Conservation (phyloP, 2,888 invertebrate genomes). For the Isotomurus palustris region DNA sequence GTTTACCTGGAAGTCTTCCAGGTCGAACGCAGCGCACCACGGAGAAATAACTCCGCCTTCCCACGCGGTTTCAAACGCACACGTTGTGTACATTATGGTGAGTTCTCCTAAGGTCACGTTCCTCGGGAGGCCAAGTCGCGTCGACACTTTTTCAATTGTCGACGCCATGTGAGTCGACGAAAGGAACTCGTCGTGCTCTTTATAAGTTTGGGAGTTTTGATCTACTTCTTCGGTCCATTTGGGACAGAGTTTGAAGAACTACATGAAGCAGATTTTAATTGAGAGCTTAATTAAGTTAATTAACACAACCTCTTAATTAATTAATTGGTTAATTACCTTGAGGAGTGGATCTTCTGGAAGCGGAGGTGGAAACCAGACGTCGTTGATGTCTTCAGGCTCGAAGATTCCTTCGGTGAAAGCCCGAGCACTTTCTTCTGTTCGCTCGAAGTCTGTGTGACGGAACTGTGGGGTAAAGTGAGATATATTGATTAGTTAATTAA, state of each 20-base stretch:
- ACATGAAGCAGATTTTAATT: conserved; percentile 49
- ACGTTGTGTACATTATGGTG: conserved; percentile 65
- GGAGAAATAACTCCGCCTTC: conserved; percentile 61
- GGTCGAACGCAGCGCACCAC: conserved; percentile 72
- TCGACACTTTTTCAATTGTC: conserved; percentile 58
- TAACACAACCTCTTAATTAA: neutral
- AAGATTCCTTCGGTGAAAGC: conserved; percentile 72
- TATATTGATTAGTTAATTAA: neutral
- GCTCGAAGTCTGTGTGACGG: conserved; percentile 69
- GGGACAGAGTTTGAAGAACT: conserved; percentile 73
- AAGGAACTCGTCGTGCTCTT: conserved; percentile 58
- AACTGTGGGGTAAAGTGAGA: conserved; percentile 6
- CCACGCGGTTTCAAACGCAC: conserved; percentile 82
- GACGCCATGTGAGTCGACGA: conserved; percentile 57
- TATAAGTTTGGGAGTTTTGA: conserved; percentile 58
- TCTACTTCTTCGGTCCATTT: conserved; percentile 66
- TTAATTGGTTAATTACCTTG: conserved; percentile 55
- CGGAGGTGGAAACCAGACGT: conserved; percentile 63
- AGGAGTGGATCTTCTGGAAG: conserved; percentile 62
- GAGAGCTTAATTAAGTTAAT: neutral
- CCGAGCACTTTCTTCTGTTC: conserved; percentile 69
- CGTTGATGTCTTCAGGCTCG: conserved; percentile 59
- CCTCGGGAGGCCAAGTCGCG: conserved; percentile 58
- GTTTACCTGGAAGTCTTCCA: conserved; percentile 55
- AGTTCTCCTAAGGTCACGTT: conserved; percentile 57